phyloP scores from a whole-genome alignment of 2,888 invertebrate genomes.

The Ochlodes sylvanus region DNA sequence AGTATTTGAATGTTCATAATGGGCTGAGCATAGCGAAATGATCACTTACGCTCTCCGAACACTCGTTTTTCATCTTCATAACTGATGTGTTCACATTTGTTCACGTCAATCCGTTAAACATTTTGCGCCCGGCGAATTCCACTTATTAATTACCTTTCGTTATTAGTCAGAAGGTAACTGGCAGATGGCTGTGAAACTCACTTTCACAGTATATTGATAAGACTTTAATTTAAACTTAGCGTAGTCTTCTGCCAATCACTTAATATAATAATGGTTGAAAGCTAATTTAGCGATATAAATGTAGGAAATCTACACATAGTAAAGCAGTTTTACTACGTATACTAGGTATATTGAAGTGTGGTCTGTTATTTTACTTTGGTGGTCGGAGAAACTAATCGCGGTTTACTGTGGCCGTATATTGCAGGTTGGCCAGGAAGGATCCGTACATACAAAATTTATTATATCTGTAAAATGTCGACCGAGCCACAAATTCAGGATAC shows the following conservation, averaged over 20 bases:
- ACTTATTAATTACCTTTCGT: conserved; percentile 38
- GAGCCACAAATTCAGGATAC: conserved; percentile 34
- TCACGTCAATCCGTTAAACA: conserved; percentile 60
- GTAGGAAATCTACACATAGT: not conserved
- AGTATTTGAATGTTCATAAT: conserved; percentile 31
- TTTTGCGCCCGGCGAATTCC: conserved; percentile 48
- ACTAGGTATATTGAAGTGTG: not conserved
- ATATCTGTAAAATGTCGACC: conserved; percentile 32
- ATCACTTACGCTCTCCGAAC: conserved; percentile 38
- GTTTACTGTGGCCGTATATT: conserved; percentile 31
- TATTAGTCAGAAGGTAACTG: conserved; percentile 43
- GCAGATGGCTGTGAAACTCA: conserved; percentile 54
- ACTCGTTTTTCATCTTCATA: conserved; percentile 49
- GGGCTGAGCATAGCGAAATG: conserved; percentile 32
- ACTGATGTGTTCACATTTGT: conserved; percentile 65
- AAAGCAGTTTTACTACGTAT: not conserved
- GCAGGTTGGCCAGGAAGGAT: conserved; percentile 23
- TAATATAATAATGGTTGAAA: not conserved
- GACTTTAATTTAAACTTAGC: conserved; percentile 23
- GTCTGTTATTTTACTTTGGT: conserved; percentile 7
- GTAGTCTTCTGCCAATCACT: not conserved
- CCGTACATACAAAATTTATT: conserved; percentile 25
- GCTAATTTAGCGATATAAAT: not conserved
- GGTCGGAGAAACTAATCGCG: conserved; percentile 15
- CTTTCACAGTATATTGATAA: conserved; percentile 35